Evolutionary conservation across 2,888 invertebrate genomes (phyloP), one percentile per base, ranked within the genome.

Genomic region (Drosophila mimica): DNA sequence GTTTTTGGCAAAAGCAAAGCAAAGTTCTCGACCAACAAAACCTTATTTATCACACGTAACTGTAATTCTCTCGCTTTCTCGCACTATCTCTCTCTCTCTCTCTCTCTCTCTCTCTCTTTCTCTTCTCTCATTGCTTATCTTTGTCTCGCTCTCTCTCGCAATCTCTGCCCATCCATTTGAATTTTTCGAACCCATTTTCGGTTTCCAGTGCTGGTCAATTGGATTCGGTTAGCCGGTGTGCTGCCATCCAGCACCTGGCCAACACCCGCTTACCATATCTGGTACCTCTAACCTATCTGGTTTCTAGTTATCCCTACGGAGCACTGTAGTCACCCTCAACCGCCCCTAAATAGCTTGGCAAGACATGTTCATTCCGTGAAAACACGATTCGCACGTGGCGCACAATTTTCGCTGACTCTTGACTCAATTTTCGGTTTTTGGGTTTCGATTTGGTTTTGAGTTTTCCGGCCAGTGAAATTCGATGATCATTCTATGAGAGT

Each of bases 121-220:
- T 9, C 40, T 40, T 20, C 6, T 25, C 9, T 33, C 17, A 40
- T 17, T 34, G 17, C 46, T 34, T 38, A 3, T 43, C 11, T 7
- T 4, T 46, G 3, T 25, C 13, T 4, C 7, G 7, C 4, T 25
- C 13, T 4, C 7, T 25, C 2, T 8, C 15, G 7, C 34, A 4
- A 25, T 8, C 3, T 31, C 46, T 33, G 31, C 4, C 43, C n/a
- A 8, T 49, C 54, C 54, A 70, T 51, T 67, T 34, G 34, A 78
- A 75, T 66, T 73, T 80, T 74, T 63, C 30, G 51, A 63, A 75
- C 53, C 65, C 60, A 79, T 68, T 79, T 79, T 66, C 53, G 70
- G 88, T 77, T 88, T 88, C 81, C 70, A 87, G 76, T 78, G 84
- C 73, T 81, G 85, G 84, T 77, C 87, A 87, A 87, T 89, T 89